Percentiles rank a stretch among this genome's conserved stretches.
These are phyloP conservation scores for Nemotelus pantherinus DNA, from an alignment of 2,888 invertebrate genomes.

Conservation along the genomic window DNA sequence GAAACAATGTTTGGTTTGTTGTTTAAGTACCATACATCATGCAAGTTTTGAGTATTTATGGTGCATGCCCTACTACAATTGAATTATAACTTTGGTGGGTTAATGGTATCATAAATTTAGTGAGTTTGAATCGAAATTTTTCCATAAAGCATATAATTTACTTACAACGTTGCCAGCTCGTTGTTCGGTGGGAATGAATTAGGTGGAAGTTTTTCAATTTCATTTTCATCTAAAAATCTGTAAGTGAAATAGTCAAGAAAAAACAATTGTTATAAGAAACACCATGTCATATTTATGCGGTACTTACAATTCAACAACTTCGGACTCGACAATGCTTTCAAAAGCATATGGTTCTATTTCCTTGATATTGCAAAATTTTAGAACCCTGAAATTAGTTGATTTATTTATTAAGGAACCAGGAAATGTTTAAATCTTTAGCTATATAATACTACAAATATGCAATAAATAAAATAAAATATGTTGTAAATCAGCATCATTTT, in stretches of 20 bases:
- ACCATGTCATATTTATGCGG: slow-evolving; percentile 1
- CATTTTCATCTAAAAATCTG: slow-evolving; percentile 66
- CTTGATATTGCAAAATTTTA: slow-evolving; percentile 64
- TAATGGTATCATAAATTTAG: too few species aligned
- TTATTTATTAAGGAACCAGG: background rate
- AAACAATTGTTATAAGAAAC: slow-evolving; percentile 24
- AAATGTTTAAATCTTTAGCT: too few species aligned
- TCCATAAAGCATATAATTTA: slow-evolving; percentile 48
- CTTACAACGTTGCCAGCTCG: slow-evolving; percentile 64
- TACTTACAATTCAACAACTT: slow-evolving; percentile 60
- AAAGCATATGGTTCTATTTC: slow-evolving; percentile 61
- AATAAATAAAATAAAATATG: too few species aligned
- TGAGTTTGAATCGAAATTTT: too few species aligned
- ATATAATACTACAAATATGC: too few species aligned
- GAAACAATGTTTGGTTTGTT: too few species aligned
- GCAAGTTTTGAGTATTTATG: too few species aligned
- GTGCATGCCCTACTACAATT: too few species aligned
- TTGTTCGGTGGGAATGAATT: slow-evolving; percentile 63
- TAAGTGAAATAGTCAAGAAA: slow-evolving; percentile 48
- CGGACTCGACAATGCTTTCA: slow-evolving; percentile 59
- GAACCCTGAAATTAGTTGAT: slow-evolving; percentile 59
- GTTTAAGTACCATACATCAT: too few species aligned
- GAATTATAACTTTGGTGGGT: too few species aligned
- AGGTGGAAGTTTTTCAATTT: slow-evolving; percentile 61
- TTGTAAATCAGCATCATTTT: too few species aligned